phyloP scores from a whole-genome alignment of 2,113 vertebrate species.

The Callorhinus ursinus region DNA sequence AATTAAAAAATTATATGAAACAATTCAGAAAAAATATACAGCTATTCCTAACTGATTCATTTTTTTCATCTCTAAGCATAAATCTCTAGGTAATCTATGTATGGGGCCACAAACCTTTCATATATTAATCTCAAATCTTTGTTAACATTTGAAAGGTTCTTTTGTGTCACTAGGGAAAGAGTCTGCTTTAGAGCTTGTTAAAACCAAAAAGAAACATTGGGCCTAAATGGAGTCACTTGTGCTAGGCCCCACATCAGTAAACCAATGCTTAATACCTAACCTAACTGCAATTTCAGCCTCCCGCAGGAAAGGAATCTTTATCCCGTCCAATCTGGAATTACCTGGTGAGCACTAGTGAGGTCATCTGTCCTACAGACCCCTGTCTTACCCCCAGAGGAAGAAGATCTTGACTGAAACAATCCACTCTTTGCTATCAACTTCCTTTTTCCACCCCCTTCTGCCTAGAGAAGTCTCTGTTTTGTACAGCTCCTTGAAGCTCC shows the following conservation, averaged over 20 bases:
- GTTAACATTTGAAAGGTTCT: constrained; percentile 52
- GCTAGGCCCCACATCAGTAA: not conserved
- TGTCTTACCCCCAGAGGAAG: not conserved
- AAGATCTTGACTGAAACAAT: not conserved
- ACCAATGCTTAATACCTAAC: not conserved
- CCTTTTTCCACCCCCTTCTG: not conserved
- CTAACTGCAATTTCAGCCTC: not conserved
- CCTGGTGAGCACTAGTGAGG: not conserved
- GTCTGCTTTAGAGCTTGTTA: not conserved
- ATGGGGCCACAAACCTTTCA: not conserved
- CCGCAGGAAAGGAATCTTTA: not conserved
- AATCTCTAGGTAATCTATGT: fast-evolving
- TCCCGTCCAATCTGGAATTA: not conserved
- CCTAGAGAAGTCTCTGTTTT: not conserved
- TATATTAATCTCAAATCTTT: constrained; percentile 26
- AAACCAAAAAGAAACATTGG: not conserved
- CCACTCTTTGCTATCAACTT: not conserved
- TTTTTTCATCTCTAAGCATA: not conserved
- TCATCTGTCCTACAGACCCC: not conserved
- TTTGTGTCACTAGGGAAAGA: not conserved
- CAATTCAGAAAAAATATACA: not conserved
- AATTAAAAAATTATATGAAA: not conserved
- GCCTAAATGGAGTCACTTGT: not conserved
- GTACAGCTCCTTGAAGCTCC: not conserved
- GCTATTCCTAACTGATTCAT: not conserved